phyloP scores from a whole-genome alignment of 2,888 invertebrate genomes.

The Hydrotaea cyrtoneurina region DNA sequence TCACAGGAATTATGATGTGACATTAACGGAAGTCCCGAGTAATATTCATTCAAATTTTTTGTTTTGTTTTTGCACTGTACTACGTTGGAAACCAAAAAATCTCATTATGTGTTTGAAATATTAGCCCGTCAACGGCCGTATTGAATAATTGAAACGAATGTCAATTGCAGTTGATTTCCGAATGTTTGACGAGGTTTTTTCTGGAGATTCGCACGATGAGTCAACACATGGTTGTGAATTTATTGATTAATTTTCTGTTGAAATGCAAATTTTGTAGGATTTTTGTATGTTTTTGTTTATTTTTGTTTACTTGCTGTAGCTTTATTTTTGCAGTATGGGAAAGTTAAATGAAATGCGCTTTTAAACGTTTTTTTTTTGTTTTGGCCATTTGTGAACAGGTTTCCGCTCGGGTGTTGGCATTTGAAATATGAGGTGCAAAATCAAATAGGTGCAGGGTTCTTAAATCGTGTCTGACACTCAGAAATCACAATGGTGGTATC shows the following conservation, averaged over 20 bases:
- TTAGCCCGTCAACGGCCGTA: neutral
- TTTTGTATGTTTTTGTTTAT: neutral
- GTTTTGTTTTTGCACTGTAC: no score
- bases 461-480: conserved; percentile 5
- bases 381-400: neutral
- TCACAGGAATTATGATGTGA: no score
- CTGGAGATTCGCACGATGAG: neutral
- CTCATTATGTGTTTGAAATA: neutral
- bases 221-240: conserved; percentile 2
- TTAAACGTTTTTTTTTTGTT: neutral
- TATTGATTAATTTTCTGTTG: neutral
- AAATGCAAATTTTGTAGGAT: neutral
- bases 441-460: neutral
- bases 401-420: neutral
- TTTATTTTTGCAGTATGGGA: neutral
- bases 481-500: no score
- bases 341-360: neutral
- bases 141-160: neutral
- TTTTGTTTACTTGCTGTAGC: no score
- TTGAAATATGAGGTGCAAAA: neutral
- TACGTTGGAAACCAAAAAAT: no score
- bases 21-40: no score
- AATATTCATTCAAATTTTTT: no score
- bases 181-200: neutral
- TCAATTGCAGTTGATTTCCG: neutral